Conservation (phyloP, 2,888 invertebrate genomes). For the Laspeyria flexula region DNA sequence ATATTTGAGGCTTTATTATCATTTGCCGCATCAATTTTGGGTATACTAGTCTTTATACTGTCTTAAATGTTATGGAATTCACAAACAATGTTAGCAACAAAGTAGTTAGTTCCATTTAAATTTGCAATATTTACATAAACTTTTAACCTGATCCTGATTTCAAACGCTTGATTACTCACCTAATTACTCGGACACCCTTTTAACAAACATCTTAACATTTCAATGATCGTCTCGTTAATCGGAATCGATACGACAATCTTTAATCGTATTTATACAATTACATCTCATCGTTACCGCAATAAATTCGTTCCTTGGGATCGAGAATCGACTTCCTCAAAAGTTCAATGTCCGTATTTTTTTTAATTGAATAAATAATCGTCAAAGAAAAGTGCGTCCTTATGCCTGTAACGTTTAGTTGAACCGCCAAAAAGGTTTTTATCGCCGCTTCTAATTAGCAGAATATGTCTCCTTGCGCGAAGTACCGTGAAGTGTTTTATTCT, state of each 20-base stretch:
- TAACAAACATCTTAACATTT: constrained; percentile 14
- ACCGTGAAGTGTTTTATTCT: constrained; percentile 19
- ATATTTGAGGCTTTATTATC: too few species aligned
- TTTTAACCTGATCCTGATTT: neutral
- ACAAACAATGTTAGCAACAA: too few species aligned
- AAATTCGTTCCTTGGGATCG: constrained; percentile 22
- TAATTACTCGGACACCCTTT: constrained; percentile 8
- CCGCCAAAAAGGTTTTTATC: constrained; percentile 55
- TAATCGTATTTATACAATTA: constrained; percentile 31
- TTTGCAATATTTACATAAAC: neutral
- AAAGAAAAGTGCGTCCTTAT: constrained; percentile 38
- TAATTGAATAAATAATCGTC: constrained; percentile 45
- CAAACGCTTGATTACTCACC: constrained; percentile 1
- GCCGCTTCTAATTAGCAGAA: constrained; percentile 53
- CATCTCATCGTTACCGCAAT: constrained; percentile 20
- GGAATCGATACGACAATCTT: constrained; percentile 8
- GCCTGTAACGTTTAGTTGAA: constrained; percentile 21
- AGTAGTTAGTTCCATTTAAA: neutral
- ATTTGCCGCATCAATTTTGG: too few species aligned
- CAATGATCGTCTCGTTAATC: constrained; percentile 15
- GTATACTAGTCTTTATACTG: too few species aligned
- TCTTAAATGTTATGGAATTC: too few species aligned
- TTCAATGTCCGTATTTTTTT: constrained; percentile 34
- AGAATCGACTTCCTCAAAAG: constrained; percentile 41
- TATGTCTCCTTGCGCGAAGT: constrained; percentile 37